Evolutionary conservation across 2,113 vertebrate genomes (phyloP).

Genomic region (Apteryx mantelli): DNA sequence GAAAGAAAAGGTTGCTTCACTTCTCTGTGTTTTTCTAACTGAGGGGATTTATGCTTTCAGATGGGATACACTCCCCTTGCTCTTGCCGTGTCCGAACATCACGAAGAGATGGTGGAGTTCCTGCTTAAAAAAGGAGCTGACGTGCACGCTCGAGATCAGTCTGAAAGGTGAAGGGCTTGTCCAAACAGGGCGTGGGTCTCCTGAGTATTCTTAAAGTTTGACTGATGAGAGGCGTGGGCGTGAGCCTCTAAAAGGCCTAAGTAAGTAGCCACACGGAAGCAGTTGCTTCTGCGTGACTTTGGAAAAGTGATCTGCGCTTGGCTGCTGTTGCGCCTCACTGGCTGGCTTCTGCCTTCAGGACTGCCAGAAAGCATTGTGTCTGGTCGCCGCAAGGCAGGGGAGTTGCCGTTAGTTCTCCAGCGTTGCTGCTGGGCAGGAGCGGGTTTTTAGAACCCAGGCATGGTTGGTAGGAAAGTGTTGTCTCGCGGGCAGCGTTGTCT

Average conservation of each 20-base stretch:
- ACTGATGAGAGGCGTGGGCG: not conserved
- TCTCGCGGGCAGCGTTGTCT: too few relatives aligned
- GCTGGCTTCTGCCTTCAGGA: too few relatives aligned
- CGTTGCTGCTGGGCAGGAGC: too few relatives aligned
- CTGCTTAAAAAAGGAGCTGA: conserved; percentile 83
- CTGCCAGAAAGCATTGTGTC: too few relatives aligned
- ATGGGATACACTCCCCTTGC: conserved; percentile 84
- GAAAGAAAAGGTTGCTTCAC: too few relatives aligned
- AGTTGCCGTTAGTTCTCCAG: too few relatives aligned
- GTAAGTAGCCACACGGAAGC: not conserved
- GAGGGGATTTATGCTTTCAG: conserved; percentile 65
- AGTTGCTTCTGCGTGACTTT: not conserved
- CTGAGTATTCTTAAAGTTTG: not conserved
- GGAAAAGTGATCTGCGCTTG: not conserved
- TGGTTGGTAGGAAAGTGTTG: too few relatives aligned
- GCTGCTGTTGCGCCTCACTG: too few relatives aligned
- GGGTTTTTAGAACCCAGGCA: too few relatives aligned
- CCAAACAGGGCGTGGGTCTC: not conserved
- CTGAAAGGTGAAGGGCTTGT: conserved; percentile 66
- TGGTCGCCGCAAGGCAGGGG: too few relatives aligned
- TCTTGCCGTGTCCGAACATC: conserved; percentile 83
- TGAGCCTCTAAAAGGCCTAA: too few relatives aligned
- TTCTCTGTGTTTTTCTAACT: too few relatives aligned
- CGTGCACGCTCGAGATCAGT: conserved; percentile 74
- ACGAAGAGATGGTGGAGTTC: conserved; percentile 84